Conservation (phyloP, 1,140 invertebrate genomes). For the Brachionus sp. region DNA sequence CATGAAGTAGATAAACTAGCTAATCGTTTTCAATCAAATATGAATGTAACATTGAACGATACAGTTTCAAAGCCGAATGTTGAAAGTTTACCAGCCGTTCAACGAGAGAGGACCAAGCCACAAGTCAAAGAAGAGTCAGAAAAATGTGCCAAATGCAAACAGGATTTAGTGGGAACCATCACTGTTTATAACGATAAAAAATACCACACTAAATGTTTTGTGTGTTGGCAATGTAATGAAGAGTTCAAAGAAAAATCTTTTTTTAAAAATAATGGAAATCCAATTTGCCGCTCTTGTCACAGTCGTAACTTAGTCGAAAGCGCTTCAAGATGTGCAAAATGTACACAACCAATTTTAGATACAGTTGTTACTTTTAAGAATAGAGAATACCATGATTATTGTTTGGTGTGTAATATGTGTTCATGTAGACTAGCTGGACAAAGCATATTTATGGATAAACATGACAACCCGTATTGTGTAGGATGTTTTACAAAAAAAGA, state of each 20-base stretch:
- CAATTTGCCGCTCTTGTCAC: slow-evolving; percentile 28
- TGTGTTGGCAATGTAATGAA: slow-evolving; percentile 32
- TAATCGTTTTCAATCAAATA: slow-evolving; percentile 1
- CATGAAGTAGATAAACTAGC: background rate
- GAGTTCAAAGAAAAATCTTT: slow-evolving; percentile 32
- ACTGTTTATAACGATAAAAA: slow-evolving; percentile 33
- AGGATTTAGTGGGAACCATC: slow-evolving; percentile 5
- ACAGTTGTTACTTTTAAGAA: slow-evolving; percentile 36
- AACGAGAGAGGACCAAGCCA: background rate
- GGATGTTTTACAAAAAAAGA: slow-evolving; percentile 30
- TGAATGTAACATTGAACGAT: background rate
- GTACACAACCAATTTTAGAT: slow-evolving; percentile 24
- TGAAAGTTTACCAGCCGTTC: background rate
- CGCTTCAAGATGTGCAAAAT: slow-evolving; percentile 22
- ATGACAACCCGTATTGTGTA: background rate
- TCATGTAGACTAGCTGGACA: slow-evolving; percentile 1
- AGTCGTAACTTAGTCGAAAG: slow-evolving; percentile 27
- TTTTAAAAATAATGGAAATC: slow-evolving; percentile 31
- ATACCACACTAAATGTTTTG: slow-evolving; percentile 44
- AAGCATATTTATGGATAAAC: slow-evolving; percentile 8
- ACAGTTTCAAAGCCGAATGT: slow-evolving; percentile 2
- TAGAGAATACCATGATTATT: slow-evolving; percentile 34
- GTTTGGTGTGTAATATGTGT: slow-evolving; percentile 19
- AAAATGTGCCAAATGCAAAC: slow-evolving; percentile 19
- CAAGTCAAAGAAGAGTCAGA: background rate